Conservation (phyloP, 2,888 invertebrate species). For the Pegoplata infirma region DNA sequence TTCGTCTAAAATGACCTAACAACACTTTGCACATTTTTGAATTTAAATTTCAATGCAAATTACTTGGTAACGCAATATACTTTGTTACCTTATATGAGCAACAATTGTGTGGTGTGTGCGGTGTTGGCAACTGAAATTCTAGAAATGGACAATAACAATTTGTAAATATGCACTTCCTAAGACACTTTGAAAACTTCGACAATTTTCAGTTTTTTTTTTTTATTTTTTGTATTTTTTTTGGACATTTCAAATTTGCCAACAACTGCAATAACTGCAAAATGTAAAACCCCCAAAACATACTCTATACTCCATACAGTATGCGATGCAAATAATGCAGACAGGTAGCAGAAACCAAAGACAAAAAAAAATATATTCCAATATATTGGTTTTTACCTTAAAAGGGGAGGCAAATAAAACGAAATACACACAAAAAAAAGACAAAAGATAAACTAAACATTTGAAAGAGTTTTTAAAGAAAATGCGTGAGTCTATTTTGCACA, state of each 20-base stretch:
- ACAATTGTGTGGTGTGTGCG: conserved; percentile 46
- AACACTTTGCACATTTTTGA: too few relatives aligned
- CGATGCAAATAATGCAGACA: conserved; percentile 45
- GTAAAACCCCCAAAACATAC: conserved; percentile 14
- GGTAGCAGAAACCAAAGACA: conserved; percentile 7
- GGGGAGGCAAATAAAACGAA: conserved; percentile 27
- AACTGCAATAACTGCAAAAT: conserved; percentile 24
- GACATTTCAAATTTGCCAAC: conserved; percentile 58
- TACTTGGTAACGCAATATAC: conserved; percentile 33
- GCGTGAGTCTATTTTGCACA: conserved; percentile 63
- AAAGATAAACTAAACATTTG: conserved; percentile 44
- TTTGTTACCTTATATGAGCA: conserved; percentile 52
- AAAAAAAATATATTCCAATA: conserved; percentile 15
- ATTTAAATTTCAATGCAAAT: conserved; percentile 57
- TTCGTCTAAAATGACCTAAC: too few relatives aligned
- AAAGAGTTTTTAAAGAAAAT: conserved; percentile 56
- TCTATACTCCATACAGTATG: not conserved
- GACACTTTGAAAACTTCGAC: conserved; percentile 59
- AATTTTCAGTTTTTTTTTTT: conserved; percentile 5
- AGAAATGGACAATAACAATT: conserved; percentile 61
- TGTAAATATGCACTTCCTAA: conserved; percentile 62
- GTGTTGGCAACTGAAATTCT: conserved; percentile 52
- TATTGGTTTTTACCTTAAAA: conserved; percentile 59
- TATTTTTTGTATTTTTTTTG: too few relatives aligned
- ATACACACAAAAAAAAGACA: conserved; percentile 42